Percentiles rank a stretch among this genome's conserved stretches.
Conservation (phyloP, 2,113 vertebrate species). For the Corythornis vintsioides region DNA sequence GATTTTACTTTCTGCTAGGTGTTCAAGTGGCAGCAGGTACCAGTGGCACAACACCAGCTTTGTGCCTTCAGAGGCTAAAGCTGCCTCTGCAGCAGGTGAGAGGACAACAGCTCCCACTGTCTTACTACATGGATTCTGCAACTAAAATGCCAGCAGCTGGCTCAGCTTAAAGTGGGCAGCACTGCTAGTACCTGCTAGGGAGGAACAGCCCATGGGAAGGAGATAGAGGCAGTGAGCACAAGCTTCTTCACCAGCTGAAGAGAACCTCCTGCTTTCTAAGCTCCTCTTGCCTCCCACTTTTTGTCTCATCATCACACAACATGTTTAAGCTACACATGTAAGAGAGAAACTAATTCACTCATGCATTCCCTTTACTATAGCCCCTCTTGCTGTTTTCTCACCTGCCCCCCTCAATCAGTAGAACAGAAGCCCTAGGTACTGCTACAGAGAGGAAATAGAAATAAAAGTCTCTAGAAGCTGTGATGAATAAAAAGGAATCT, state of each 20-base stretch:
- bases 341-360: neutral
- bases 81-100: neutral
- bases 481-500: neutral
- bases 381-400: neutral
- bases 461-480: neutral
- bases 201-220: neutral
- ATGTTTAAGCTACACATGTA: neutral
- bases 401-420: neutral
- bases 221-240: neutral
- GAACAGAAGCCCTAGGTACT: neutral
- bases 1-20: neutral
- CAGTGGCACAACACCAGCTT: neutral
- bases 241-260: neutral
- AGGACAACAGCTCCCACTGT: neutral
- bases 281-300: constrained; percentile 2
- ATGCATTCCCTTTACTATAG: neutral
- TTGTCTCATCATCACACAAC: neutral
- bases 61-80: neutral
- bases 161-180: neutral
- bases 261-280: neutral
- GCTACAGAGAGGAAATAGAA: neutral
- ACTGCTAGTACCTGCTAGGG: neutral
- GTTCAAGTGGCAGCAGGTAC: neutral
- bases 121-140: neutral
- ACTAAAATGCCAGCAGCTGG: neutral